Conservation (phyloP, 2,113 vertebrate genomes). For the Cebidichthys violaceus region DNA sequence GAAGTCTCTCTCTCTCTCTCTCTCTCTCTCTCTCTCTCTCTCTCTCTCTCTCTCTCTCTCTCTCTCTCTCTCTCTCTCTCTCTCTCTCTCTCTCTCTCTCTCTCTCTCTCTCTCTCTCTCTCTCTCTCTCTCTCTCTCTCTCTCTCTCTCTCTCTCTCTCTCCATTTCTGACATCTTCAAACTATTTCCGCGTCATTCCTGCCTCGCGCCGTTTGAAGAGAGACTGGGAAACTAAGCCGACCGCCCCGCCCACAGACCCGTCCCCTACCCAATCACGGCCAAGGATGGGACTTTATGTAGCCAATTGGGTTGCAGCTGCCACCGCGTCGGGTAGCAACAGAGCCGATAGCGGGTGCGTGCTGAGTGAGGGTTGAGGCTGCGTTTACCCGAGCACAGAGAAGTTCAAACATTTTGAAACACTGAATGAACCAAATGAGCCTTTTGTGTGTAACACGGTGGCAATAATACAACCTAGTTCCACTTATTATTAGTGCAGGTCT, state of each 20-base stretch:
- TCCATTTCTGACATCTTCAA: slow-evolving; percentile 81
- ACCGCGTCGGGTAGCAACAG: slow-evolving; percentile 88
- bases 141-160: slow-evolving; percentile 54
- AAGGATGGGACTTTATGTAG: slow-evolving; percentile 53
- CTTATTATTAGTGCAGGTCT: background rate
- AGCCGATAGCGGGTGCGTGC: slow-evolving; percentile 72
- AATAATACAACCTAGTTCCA: background rate
- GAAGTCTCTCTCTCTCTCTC: slow-evolving; percentile 32
- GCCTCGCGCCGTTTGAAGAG: slow-evolving; percentile 78
- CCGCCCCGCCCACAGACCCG: slow-evolving; percentile 74
- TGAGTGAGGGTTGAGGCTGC: slow-evolving; percentile 61
- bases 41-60: slow-evolving; percentile 47
- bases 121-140: slow-evolving; percentile 36
- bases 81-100: slow-evolving; percentile 43
- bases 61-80: slow-evolving; percentile 36
- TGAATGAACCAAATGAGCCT: slow-evolving; percentile 48
- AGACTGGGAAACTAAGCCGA: slow-evolving; percentile 71
- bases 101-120: slow-evolving; percentile 33
- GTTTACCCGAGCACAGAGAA: slow-evolving; percentile 71
- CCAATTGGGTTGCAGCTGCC: slow-evolving; percentile 82
- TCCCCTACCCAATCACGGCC: slow-evolving; percentile 72
- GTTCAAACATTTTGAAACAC: slow-evolving; percentile 71
- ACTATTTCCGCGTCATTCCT: slow-evolving; percentile 85
- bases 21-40: slow-evolving; percentile 18
- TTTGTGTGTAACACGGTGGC: slow-evolving; percentile 19